Conservation (phyloP, 1,140 invertebrate species). For the Drosophila arawakana region DNA sequence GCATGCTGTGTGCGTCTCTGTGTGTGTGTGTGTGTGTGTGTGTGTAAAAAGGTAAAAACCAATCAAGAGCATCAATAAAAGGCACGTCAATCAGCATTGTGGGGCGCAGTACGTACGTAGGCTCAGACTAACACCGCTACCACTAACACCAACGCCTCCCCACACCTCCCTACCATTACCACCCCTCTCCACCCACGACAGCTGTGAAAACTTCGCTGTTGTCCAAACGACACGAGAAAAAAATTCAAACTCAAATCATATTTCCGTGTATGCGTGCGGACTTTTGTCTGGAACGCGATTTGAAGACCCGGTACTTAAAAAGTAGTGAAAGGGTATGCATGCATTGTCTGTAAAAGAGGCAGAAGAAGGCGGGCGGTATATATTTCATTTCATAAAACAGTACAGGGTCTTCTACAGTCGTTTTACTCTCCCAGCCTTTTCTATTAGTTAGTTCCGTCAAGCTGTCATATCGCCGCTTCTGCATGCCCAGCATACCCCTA, state of each 20-base stretch:
- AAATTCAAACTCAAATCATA: constrained; percentile 1
- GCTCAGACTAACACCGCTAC: constrained; percentile 23
- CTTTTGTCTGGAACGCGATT: constrained; percentile 67
- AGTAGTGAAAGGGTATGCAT: too few species aligned
- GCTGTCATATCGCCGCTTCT: constrained; percentile 81
- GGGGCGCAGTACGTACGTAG: constrained; percentile 10
- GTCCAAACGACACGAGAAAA: constrained; percentile 27
- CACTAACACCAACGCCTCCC: background rate
- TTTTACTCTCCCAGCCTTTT: too few species aligned
- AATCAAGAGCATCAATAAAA: constrained; percentile 84
- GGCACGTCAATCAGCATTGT: constrained; percentile 80
- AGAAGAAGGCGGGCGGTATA: too few species aligned
- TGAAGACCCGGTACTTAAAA: constrained; percentile 5
- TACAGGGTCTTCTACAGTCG: too few species aligned
- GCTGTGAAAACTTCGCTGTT: constrained; percentile 4
- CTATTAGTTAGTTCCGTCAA: constrained; percentile 71
- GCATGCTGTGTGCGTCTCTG: constrained; percentile 26
- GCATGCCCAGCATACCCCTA: constrained; percentile 57
- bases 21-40: constrained; percentile 32
- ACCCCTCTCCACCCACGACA: constrained; percentile 15
- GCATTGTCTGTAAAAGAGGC: too few species aligned
- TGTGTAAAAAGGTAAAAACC: constrained; percentile 79
- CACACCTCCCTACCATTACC: constrained; percentile 14
- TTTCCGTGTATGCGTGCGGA: constrained; percentile 42
- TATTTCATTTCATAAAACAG: too few species aligned